These are phyloP conservation scores for Cotesia congregata DNA, from an alignment of 2,888 invertebrate genomes.

Conservation along the genomic window DNA sequence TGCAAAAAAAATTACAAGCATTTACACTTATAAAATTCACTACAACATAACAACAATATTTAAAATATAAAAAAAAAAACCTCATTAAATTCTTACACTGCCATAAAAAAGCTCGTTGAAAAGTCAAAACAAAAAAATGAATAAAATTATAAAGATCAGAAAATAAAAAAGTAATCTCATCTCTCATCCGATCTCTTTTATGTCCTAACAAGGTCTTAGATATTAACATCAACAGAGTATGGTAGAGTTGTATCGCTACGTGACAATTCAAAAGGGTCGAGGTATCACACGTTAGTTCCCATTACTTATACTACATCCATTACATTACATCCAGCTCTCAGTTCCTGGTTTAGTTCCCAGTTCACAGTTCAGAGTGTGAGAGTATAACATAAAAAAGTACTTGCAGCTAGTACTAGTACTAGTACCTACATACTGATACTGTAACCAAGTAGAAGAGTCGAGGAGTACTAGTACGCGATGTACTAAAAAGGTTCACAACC, in stretches of 20 bases:
- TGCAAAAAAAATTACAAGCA: too few relatives aligned
- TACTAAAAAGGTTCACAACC: neutral
- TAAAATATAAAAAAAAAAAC: too few relatives aligned
- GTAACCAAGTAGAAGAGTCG: neutral
- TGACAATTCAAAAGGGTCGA: neutral
- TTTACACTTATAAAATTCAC: too few relatives aligned
- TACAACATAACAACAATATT: too few relatives aligned
- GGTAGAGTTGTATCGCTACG: neutral
- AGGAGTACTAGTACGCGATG: neutral
- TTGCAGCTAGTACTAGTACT: too few relatives aligned
- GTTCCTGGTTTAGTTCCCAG: too few relatives aligned
- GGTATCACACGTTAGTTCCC: neutral
- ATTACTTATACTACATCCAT: too few relatives aligned
- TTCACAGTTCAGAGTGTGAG: neutral
- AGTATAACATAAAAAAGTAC: too few relatives aligned
- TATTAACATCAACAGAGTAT: neutral
- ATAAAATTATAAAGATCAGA: neutral
- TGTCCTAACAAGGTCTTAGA: neutral
- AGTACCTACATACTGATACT: too few relatives aligned
- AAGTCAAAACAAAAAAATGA: neutral
- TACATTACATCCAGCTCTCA: too few relatives aligned
- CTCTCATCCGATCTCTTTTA: neutral
- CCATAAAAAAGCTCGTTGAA: too few relatives aligned
- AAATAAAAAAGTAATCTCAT: neutral
- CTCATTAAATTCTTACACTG: too few relatives aligned